Conservation (phyloP, 2,888 invertebrate species). For the Agonopterix arenella region DNA sequence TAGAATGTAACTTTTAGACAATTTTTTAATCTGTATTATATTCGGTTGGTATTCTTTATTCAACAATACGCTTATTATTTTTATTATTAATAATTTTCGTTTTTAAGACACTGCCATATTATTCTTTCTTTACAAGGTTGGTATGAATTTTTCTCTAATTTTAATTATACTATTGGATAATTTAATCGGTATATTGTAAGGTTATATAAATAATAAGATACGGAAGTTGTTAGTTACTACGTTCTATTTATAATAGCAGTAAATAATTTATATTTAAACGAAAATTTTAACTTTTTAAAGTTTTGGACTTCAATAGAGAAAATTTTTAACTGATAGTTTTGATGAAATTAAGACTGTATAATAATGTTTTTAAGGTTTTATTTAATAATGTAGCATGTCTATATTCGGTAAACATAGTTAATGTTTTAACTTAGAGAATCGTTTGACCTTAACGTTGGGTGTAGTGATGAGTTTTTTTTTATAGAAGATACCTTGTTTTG, state of each 20-base stretch:
- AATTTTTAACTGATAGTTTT: constrained; percentile 23
- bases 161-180: neutral
- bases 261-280: constrained; percentile 24
- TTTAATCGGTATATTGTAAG: neutral
- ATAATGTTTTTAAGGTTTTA: constrained; percentile 21
- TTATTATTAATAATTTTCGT: constrained; percentile 33
- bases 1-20: constrained; percentile 10
- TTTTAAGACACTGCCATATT: constrained; percentile 61
- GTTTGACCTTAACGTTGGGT: neutral
- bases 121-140: constrained; percentile 19
- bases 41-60: constrained; percentile 10
- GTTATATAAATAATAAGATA: constrained; percentile 12
- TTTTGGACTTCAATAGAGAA: constrained; percentile 17
- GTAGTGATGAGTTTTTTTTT: neutral
- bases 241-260: constrained; percentile 22
- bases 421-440: neutral
- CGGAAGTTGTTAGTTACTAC: constrained; percentile 16
- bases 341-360: constrained; percentile 61
- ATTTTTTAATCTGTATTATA: constrained; percentile 7
- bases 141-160: neutral
- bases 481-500: neutral
- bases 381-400: constrained; percentile 4
- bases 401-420: neutral
- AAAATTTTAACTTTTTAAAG: constrained; percentile 20
- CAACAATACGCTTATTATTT: constrained; percentile 67